Conservation (phyloP, 2,113 vertebrate genomes). For the Hypocryptadius cinnamomeus region DNA sequence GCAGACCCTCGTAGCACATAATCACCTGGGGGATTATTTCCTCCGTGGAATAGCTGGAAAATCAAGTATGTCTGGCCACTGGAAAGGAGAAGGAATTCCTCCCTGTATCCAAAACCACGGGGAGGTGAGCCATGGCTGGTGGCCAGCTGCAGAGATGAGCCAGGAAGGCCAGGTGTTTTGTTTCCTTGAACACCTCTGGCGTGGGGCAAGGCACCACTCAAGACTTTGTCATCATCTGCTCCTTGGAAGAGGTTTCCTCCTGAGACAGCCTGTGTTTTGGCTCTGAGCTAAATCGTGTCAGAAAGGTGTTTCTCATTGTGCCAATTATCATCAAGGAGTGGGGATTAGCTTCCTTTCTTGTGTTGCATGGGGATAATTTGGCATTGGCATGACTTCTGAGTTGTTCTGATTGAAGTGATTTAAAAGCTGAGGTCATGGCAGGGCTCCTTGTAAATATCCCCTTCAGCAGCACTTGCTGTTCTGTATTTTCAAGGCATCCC, state of each 20-base stretch:
- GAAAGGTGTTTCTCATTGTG: conserved; percentile 42
- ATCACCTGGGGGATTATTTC: not conserved
- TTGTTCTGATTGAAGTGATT: conserved; percentile 4
- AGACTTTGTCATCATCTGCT: not conserved
- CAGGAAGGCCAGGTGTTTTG: not conserved
- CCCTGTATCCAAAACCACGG: not conserved
- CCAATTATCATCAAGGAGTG: conserved; percentile 13
- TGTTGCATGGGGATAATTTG: conserved; percentile 23
- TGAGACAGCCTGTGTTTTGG: not conserved
- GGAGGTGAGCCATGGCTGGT: not conserved
- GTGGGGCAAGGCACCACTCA: not conserved
- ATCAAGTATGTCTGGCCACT: not conserved
- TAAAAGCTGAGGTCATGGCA: conserved; percentile 44
- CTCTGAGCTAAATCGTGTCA: not conserved
- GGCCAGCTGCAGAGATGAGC: not conserved
- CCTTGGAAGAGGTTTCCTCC: not conserved
- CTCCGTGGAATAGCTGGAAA: not conserved
- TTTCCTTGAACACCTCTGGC: not conserved
- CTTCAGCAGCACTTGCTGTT: conserved; percentile 1
- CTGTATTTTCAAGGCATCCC: conserved; percentile 14
- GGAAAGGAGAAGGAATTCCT: not conserved
- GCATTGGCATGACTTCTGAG: conserved; percentile 15
- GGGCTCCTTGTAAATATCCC: conserved; percentile 36
- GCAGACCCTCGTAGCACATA: not conserved
- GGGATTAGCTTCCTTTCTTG: conserved; percentile 13